Evolutionary conservation across 2,113 vertebrate species (phyloP), one percentile per base, ranked within the genome.

Genomic region (Micronisus gabar): DNA sequence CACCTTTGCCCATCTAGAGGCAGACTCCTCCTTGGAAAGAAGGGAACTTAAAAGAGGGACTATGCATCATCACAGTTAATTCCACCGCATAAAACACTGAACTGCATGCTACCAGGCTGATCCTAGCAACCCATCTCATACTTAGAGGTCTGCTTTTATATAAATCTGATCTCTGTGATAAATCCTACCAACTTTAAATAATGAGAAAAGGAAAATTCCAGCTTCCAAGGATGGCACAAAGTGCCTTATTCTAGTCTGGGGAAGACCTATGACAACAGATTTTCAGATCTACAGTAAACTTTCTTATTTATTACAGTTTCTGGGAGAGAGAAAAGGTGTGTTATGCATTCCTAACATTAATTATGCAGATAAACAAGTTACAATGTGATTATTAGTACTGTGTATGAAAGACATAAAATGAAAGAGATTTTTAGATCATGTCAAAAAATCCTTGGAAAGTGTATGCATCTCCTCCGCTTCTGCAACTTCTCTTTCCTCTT

Each of bases 81-180:
- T 59, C 67, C 20, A 79, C 8, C 38, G 71, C 12, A 52, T 34
- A 27, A 82, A 85, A 65, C 34, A 27, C 56, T 47, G 27, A 75
- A 72, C 40, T 55, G 25, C 19, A 62, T 0, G 2, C 10, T 86
- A 53, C 11, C 0, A 2, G 23, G 29, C 18, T 59, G 32, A 81
- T 67, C 41, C 29, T 79, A 9, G 27, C 56, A 68, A 92, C 52
- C 32, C 19, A 59, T 43, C 7, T 27, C 30, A 29, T 45, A 48
- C 11, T 52, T 47, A 9, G 16, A 41, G 9, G 23, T 59, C 38
- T 67, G 38, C 10, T 84, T 92, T 81, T 61, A 29, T 43, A 63
- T 8, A 62, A 86, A 72, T 48, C 5, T 48, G 32, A n/a, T 52
- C 52, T 47, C 47, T 40, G 7, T 59, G 23, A 76, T 20, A 79